These are phyloP conservation scores for Ianthella basta DNA, from an alignment of 37 sponge, comb jelly and placozoan genomes.

Conservation along the genomic window DNA sequence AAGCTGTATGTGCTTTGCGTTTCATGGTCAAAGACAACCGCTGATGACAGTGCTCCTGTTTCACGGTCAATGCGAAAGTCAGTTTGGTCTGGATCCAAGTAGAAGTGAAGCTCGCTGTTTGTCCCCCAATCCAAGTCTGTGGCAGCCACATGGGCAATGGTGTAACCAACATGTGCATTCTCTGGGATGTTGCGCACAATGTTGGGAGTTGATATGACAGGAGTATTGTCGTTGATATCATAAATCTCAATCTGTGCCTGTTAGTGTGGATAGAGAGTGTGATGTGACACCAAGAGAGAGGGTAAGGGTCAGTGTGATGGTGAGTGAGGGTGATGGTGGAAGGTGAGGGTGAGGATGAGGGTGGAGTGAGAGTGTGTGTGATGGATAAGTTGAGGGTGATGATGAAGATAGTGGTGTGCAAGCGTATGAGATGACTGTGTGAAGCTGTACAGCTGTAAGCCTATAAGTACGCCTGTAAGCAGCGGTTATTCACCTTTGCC, in stretches of 20 bases:
- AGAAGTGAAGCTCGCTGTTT: slow-evolving; percentile 17
- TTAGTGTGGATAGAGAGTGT: too few relatives aligned
- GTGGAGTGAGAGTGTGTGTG: too few relatives aligned
- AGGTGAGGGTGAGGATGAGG: too few relatives aligned
- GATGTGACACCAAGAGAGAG: too few relatives aligned
- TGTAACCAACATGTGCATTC: slow-evolving; percentile 21
- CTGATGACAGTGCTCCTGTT: not conserved
- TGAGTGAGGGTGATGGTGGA: too few relatives aligned
- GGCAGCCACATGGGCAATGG: slow-evolving; percentile 20
- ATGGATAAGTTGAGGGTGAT: too few relatives aligned
- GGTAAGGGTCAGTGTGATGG: too few relatives aligned
- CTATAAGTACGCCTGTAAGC: too few relatives aligned
- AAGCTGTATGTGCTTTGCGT: not conserved
- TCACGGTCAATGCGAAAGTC: not conserved
- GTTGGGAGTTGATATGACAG: not conserved
- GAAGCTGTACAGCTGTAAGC: too few relatives aligned
- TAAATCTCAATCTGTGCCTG: slow-evolving; percentile 5
- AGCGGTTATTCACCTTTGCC: too few relatives aligned
- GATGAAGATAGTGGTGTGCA: too few relatives aligned
- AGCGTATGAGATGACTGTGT: too few relatives aligned
- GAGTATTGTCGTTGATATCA: slow-evolving; percentile 29
- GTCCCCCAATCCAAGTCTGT: slow-evolving; percentile 29
- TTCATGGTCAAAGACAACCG: slow-evolving; percentile 2
- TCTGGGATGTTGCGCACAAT: slow-evolving; percentile 8
- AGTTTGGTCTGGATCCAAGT: not conserved